Evolutionary conservation across 2,113 vertebrate genomes (phyloP).

Genomic region (Upupa epops): DNA sequence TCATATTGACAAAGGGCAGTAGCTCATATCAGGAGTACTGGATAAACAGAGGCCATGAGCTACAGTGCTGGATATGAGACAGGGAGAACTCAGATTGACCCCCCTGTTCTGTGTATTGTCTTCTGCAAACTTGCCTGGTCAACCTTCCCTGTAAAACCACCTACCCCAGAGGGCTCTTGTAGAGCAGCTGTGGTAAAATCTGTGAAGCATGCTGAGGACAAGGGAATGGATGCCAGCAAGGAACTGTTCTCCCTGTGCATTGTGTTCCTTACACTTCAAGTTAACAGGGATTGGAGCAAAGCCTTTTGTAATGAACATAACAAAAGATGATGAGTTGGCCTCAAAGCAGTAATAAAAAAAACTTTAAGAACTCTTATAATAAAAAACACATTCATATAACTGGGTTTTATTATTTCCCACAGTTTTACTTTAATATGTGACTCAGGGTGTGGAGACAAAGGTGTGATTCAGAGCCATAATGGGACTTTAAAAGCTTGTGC

Average conservation of each 20-base stretch:
- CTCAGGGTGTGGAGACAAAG: conserved; percentile 52
- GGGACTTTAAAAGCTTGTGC: conserved; percentile 46
- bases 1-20: neutral
- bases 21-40: neutral
- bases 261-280: neutral
- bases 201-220: neutral
- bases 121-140: conserved; percentile 7
- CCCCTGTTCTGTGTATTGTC: neutral
- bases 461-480: conserved; percentile 63
- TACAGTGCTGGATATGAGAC: neutral
- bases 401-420: conserved; percentile 66
- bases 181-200: neutral
- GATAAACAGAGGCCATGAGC: neutral
- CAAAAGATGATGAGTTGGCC: conserved; percentile 55
- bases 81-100: neutral
- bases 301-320: conserved; percentile 48
- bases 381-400: conserved; percentile 56
- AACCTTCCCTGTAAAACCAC: neutral
- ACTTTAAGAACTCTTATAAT: conserved; percentile 33
- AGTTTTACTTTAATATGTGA: conserved; percentile 65
- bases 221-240: neutral
- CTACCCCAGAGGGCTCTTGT: neutral
- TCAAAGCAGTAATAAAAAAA: conserved; percentile 52
- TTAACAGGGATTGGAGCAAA: conserved; percentile 33
- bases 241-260: neutral